phyloP scores from a whole-genome alignment of 2,797 vertebrate species.

The Darevskia mixta region DNA sequence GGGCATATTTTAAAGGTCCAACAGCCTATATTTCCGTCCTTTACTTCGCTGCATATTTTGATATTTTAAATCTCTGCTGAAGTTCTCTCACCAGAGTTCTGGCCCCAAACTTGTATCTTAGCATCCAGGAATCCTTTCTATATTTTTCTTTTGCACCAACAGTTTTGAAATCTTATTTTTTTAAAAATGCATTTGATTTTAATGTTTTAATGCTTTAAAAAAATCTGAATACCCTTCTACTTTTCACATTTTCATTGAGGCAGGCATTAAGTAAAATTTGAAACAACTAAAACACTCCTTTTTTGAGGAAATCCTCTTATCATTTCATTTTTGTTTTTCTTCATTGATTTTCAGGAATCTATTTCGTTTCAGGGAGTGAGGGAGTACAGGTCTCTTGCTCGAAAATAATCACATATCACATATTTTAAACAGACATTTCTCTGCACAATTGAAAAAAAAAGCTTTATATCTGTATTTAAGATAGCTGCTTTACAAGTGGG shows the following conservation, averaged over 20 bases:
- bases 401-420: conserved; percentile 14
- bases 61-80: too few relatives aligned
- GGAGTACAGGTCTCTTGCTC: background rate
- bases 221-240: too few relatives aligned
- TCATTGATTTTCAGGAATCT: background rate
- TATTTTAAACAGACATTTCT: background rate
- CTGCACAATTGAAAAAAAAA: background rate
- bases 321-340: conserved; percentile 1
- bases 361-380: background rate
- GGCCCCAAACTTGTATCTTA: too few relatives aligned
- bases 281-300: background rate
- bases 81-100: too few relatives aligned
- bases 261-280: background rate
- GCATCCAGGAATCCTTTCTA: too few relatives aligned
- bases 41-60: too few relatives aligned
- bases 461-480: background rate
- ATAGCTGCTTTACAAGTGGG: background rate
- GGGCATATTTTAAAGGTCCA: too few relatives aligned
- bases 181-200: background rate
- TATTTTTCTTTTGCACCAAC: too few relatives aligned
- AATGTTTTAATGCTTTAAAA: too few relatives aligned
- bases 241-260: background rate
- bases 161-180: background rate
- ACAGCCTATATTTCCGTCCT: too few relatives aligned
- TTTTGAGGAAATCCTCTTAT: background rate